phyloP scores from a whole-genome alignment of 2,888 invertebrate species.

The Drosophila incognita region DNA sequence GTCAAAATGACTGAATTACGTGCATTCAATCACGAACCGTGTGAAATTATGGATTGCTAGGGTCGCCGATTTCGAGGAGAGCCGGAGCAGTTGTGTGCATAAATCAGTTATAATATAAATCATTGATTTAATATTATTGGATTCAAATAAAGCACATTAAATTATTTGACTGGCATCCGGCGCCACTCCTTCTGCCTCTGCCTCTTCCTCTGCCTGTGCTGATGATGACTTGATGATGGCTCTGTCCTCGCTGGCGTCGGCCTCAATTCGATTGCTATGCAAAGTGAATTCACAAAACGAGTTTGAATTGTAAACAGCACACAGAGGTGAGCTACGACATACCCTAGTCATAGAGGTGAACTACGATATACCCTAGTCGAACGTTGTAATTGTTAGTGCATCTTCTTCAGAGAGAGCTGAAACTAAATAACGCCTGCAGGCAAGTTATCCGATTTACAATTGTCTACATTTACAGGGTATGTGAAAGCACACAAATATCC shows the following conservation, averaged over 20 bases:
- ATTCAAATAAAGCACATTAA: slow-evolving; percentile 61
- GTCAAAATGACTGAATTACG: slow-evolving; percentile 48
- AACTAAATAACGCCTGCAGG: background rate
- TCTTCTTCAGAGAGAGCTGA: background rate
- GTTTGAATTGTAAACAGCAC: too few relatives aligned
- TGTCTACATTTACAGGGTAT: slow-evolving; percentile 21
- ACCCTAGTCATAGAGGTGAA: background rate
- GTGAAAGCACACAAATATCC: slow-evolving; percentile 19
- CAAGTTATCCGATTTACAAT: background rate
- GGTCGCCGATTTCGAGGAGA: background rate
- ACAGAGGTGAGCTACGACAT: background rate
- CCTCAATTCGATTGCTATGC: slow-evolving; percentile 66
- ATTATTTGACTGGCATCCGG: slow-evolving; percentile 51
- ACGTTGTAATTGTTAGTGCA: background rate
- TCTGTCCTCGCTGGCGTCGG: background rate
- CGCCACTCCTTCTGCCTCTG: background rate
- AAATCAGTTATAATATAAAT: slow-evolving; percentile 60
- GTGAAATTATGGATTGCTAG: background rate
- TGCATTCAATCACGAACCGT: slow-evolving; percentile 35
- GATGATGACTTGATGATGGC: slow-evolving; percentile 41
- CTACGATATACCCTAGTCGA: background rate
- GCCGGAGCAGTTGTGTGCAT: slow-evolving; percentile 20
- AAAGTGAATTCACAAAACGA: slow-evolving; percentile 54
- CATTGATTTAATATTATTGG: slow-evolving; percentile 64
- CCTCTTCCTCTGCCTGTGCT: background rate